Base-by-base conservation (phyloP, 1,140 invertebrate species). In the Apolygus lucorum region DNA sequence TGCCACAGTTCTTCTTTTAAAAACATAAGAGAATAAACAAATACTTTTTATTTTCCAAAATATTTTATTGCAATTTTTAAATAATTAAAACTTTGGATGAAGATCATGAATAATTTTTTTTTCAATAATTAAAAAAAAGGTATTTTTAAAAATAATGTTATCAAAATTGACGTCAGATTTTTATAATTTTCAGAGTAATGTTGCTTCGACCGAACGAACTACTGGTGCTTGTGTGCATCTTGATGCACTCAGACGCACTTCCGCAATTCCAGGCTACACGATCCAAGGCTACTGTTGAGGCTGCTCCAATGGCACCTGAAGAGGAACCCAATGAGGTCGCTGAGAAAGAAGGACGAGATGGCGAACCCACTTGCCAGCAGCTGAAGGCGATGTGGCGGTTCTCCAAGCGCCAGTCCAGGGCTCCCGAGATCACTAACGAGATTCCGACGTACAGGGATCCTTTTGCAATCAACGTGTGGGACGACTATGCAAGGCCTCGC, bases 331-430 rank as follows among this genome's bases (percentile, higher is more conserved):
- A 42, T 17, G 34, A 42, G 34, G 34, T 17, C 4, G 4, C 4
- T 4, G 34, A 4, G 4, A 8, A 4, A 4, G 17, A 4, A 4
- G 34, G 34, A 42, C n/a, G n/a, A n/a, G n/a, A n/a, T 17, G 34
- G 34, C 34, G 92, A 95, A 75, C 92, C 92, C 0, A 88, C 85
- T 27, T 95, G 92, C 78, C 90, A 93, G 68, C 88, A 93, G 78
- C 82, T 95, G 28, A 86, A 91, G 64, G 89, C 89, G 2, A 93
- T 95, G 91, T 95, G 92, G 92, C 86, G 91, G 77, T 91, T 92
- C 79, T 93, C 90, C 22, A 92, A 91, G 78, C 80, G 92, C 68
- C 91, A 94, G 79, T 90, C 89, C n/a, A 83, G 91, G 63, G 89
- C 90, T 2, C 88, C 90, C 1, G 90, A 92, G 79, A 86, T 89